Evolutionary conservation across 1,140 invertebrate species (phyloP), one percentile per base, ranked within the genome.

Genomic region (Agrilus planipennis): DNA sequence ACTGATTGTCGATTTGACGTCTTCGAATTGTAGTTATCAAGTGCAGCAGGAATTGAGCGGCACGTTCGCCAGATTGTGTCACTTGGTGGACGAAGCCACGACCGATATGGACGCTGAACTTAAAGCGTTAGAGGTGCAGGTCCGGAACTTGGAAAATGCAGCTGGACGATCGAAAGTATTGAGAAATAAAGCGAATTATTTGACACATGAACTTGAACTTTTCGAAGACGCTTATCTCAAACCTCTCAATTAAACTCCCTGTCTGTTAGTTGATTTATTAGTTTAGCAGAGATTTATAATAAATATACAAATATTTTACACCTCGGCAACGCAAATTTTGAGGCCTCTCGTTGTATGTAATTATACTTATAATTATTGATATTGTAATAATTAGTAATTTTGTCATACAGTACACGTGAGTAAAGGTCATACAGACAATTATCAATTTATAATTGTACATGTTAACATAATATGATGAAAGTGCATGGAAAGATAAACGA

Each of bases 11-110:
- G 92, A 97, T 68, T 75, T 98, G 21, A 99, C 95, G 12, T 96
- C 92, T 31, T 84, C 90, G 16, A 98, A 99, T 68, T 98, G 94
- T 64, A 96, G 93, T 63, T 90, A 96, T 61, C 95, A 99, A 79
- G 94, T 57, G 4, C 58, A 62, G 42, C 60, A 62, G 34, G 60
- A 62, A 41, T 61, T 96, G 35, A 89, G 86, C 3, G 86, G 88
- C 35, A 94, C 89, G 22, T 95, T 94, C 71, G 89, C 89, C 5
- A 77, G 89, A 0, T 66, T 97, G 16, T 92, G 90, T 59, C 87
- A 90, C 50, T 72, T 94, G 34, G 86, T 94, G 10, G 90, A 96
- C 61, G 81, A 88, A 62, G 77, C 88, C n/a, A 89, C 85, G n/a
- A 75, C 72, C 6, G 86, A 93, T 45, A 88, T 96, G 81, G 79